Evolutionary conservation across 2,888 invertebrate species (phyloP), one percentile per base, ranked within the genome.

Genomic region (Pheosia tremula): DNA sequence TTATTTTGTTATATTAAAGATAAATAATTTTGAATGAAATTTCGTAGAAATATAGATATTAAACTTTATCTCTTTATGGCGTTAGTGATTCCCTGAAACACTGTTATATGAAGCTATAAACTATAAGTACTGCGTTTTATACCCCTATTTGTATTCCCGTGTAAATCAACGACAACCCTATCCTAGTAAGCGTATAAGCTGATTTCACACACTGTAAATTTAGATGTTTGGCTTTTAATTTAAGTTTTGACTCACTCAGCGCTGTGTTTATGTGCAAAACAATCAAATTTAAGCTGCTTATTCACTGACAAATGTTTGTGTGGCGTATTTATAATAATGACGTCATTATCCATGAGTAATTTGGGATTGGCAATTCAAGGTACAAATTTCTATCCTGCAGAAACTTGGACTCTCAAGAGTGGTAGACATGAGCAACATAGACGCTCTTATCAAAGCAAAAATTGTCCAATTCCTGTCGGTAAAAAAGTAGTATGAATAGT

Each of bases 151-250:
- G 9, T 47, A n/a, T 47, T 3, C 5, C 5, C n/a, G 1, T 47
- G n/a, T n/a, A 47, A 50, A 50, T 6, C 8, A 8, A 24, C 24
- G 50, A 9, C 50, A 50, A 50, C 50, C 50, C 50, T 50, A 50
- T 9, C 9, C 24, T n/a, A 47, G 11, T 47, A 11, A 47, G 45
- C 13, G 50, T 50, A 50, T 50, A 50, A 50, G 50, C 50, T 50
- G 50, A 50, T 50, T 50, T 24, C 50, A 50, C 50, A 50, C 50
- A 50, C 50, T 24, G 50, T 50, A 50, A 50, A 50, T 50, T 50
- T 50, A 50, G 50, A 13, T 50, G 50, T 50, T 50, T 24, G 50
- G 50, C 24, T 50, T 50, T 50, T 50, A 24, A 50, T 50, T 50
- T 53, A 53, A 37, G 53, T 53, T 37, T 50, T 36, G 53, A 53